Conservation (phyloP, 1,140 invertebrate genomes). For the Goniozus legneri region DNA sequence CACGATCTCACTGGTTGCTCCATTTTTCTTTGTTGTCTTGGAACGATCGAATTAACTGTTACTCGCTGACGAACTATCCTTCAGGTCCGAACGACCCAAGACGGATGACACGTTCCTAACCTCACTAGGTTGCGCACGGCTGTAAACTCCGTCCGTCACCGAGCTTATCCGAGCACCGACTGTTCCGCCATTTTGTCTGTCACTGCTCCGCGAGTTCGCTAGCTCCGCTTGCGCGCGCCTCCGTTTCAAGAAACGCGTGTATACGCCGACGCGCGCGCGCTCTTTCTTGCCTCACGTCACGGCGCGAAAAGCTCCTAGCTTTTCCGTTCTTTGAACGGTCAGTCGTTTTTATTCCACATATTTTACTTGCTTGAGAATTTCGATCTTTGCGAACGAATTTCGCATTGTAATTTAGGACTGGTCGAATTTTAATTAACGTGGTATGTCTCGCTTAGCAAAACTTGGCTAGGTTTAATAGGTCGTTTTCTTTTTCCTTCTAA, state of each 20-base stretch:
- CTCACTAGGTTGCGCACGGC: slow-evolving; percentile 29
- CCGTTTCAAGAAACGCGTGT: too few species aligned
- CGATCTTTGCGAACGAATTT: too few species aligned
- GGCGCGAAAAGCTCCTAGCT: too few species aligned
- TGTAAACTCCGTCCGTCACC: slow-evolving; percentile 15
- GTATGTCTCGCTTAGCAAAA: too few species aligned
- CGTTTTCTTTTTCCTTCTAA: too few species aligned
- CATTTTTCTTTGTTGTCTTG: slow-evolving; percentile 52
- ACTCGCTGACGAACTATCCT: background rate
- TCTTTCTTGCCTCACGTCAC: slow-evolving; percentile 12
- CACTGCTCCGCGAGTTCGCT: slow-evolving; percentile 32
- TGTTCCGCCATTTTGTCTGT: slow-evolving; percentile 50
- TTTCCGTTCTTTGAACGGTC: too few species aligned
- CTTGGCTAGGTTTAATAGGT: too few species aligned
- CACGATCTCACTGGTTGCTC: slow-evolving; percentile 57
- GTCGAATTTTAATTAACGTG: too few species aligned
- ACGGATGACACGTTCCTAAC: background rate
- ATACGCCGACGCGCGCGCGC: background rate
- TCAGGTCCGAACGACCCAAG: background rate
- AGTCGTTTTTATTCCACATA: too few species aligned
- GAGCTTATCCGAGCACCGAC: slow-evolving; percentile 20
- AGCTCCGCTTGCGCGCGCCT: slow-evolving; percentile 1
- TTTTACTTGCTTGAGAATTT: too few species aligned
- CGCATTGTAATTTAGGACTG: too few species aligned
- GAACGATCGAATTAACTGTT: background rate